A percentile compares a stretch with the other conserved stretches of the same genome.
phyloP scores from a whole-genome alignment of 2,797 vertebrate species.

The Typhlichthys subterraneus region DNA sequence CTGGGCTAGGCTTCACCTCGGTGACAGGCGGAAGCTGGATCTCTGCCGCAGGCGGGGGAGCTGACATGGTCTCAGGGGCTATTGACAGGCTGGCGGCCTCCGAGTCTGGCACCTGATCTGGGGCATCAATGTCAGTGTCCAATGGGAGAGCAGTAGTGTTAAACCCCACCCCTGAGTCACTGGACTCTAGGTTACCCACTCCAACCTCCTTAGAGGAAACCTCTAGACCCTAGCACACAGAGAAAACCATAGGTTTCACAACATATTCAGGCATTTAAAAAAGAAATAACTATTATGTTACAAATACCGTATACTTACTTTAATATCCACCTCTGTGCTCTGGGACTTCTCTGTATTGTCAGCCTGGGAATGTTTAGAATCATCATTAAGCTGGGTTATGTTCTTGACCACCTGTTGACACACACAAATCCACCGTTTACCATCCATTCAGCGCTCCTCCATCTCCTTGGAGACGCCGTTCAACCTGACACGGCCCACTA shows the following conservation, averaged over 20 bases:
- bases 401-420: slow-evolving; percentile 80
- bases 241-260: slow-evolving; percentile 20
- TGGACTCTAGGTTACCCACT: slow-evolving; percentile 79
- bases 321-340: slow-evolving; percentile 84
- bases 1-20: slow-evolving; percentile 52
- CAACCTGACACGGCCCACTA: not conserved
- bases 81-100: slow-evolving; percentile 63
- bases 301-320: slow-evolving; percentile 58
- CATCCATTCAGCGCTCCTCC: not conserved
- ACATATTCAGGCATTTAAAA: slow-evolving; percentile 38
- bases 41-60: slow-evolving; percentile 47
- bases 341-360: slow-evolving; percentile 82
- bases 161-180: slow-evolving; percentile 83
- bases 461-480: not conserved
- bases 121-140: slow-evolving; percentile 82
- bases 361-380: slow-evolving; percentile 80
- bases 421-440: slow-evolving; percentile 1
- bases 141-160: slow-evolving; percentile 79
- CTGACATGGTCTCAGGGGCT: slow-evolving; percentile 54
- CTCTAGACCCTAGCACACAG: slow-evolving; percentile 76
- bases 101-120: slow-evolving; percentile 71
- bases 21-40: slow-evolving; percentile 43
- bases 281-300: slow-evolving; percentile 14
- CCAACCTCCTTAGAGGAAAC: slow-evolving; percentile 81
- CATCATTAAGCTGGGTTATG: slow-evolving; percentile 80